These are phyloP conservation scores for Megathymus violae DNA, from an alignment of 1,140 invertebrate genomes.

Conservation along the genomic window DNA sequence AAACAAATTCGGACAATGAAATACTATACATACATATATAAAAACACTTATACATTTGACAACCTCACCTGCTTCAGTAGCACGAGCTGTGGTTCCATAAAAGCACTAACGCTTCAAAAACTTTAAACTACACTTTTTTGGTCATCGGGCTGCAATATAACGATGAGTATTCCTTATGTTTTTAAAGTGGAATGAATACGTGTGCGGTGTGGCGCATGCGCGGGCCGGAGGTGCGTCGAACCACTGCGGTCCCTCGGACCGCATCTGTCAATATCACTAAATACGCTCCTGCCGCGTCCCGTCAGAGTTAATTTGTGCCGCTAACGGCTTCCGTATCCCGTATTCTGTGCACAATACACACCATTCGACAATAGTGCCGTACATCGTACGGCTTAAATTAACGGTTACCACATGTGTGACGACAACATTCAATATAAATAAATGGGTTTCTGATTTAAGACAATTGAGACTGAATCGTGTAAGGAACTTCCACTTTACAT, in stretches of 20 bases:
- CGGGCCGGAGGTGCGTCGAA: constrained; percentile 34
- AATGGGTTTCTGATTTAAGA: constrained; percentile 69
- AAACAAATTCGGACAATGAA: too few relatives aligned
- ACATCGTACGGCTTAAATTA: constrained; percentile 38
- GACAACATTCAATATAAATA: constrained; percentile 55
- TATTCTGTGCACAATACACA: neutral
- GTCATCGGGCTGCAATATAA: constrained; percentile 44
- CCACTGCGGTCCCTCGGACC: constrained; percentile 39
- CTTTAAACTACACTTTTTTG: constrained; percentile 40
- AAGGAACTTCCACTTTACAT: constrained; percentile 32
- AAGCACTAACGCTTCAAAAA: constrained; percentile 37
- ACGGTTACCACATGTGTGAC: constrained; percentile 22
- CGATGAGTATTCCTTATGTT: constrained; percentile 57
- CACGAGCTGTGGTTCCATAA: constrained; percentile 37
- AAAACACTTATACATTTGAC: constrained; percentile 60
- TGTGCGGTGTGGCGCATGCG: constrained; percentile 58
- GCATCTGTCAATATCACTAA: constrained; percentile 51
- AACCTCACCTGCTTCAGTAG: constrained; percentile 57
- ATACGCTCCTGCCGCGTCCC: constrained; percentile 45
- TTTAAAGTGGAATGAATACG: constrained; percentile 49
- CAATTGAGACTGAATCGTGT: constrained; percentile 55
- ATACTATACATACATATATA: neutral
- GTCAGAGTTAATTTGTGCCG: constrained; percentile 48
- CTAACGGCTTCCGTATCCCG: constrained; percentile 13
- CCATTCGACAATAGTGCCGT: constrained; percentile 29